Evolutionary conservation across 2,113 vertebrate species (phyloP).

Genomic region (Megalops atlanticus): DNA sequence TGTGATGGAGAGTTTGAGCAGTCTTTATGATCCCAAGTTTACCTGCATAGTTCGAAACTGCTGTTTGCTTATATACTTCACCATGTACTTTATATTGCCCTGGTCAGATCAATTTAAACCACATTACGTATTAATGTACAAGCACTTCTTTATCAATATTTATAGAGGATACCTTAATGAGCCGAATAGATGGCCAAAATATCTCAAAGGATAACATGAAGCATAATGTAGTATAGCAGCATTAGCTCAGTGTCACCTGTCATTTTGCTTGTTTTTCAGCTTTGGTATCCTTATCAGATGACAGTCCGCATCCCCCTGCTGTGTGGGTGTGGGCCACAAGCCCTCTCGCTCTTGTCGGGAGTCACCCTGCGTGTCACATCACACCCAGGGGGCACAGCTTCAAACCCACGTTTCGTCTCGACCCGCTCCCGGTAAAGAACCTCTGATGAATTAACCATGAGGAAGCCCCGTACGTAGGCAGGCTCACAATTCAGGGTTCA

Average conservation of each 20-base stretch:
- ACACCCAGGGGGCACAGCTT: conserved; percentile 31
- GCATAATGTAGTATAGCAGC: neutral
- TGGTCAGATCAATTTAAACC: neutral
- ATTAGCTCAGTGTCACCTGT: neutral
- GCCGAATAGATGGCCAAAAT: neutral
- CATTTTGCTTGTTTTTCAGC: neutral
- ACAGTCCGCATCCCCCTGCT: neutral
- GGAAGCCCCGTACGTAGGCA: conserved; percentile 20
- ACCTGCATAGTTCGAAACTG: neutral
- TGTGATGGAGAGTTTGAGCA: neutral
- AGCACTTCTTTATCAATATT: neutral
- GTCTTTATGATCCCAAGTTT: neutral
- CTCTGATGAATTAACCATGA: conserved; percentile 41
- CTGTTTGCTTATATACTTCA: neutral
- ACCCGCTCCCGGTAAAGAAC: neutral
- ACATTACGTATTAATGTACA: neutral
- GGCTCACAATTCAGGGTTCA: conserved; percentile 15
- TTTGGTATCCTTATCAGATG: neutral
- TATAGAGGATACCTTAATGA: neutral
- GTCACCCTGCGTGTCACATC: conserved; percentile 40
- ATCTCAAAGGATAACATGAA: conserved; percentile 5
- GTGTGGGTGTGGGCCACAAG: neutral
- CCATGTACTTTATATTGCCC: neutral
- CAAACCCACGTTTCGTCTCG: conserved; percentile 16
- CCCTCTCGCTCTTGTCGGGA: neutral